Evolutionary conservation across 1,140 invertebrate species (phyloP).

Genomic region (Platorchestia sp.): DNA sequence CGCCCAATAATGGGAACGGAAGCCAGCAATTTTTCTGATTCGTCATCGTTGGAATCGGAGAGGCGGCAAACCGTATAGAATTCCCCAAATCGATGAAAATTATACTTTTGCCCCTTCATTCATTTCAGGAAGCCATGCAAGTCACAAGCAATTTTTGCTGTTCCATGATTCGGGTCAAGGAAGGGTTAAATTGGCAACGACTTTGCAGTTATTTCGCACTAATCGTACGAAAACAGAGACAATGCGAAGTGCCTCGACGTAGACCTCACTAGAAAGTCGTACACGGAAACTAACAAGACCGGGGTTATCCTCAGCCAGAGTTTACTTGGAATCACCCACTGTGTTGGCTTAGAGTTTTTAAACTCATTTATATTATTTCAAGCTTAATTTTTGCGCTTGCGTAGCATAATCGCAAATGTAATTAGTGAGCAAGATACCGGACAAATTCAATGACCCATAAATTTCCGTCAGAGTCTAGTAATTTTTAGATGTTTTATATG

Average conservation of each 20-base stretch:
- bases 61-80: slow-evolving; percentile 19
- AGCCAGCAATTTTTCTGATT: slow-evolving; percentile 30
- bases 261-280: background rate
- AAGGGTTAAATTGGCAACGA: background rate
- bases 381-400: background rate
- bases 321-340: background rate
- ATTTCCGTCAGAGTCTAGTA: background rate
- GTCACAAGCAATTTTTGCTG: slow-evolving; percentile 20
- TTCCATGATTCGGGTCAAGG: slow-evolving; percentile 25
- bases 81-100: background rate
- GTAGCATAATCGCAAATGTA: background rate
- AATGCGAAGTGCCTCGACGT: background rate
- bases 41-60: slow-evolving; percentile 45
- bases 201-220: background rate
- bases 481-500: slow-evolving; percentile 3
- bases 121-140: slow-evolving; percentile 33
- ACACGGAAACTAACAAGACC: background rate
- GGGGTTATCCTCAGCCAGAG: background rate
- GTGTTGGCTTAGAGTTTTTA: background rate
- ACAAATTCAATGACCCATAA: background rate
- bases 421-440: background rate
- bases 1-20: slow-evolving; percentile 34
- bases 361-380: background rate
- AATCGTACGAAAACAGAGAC: background rate
- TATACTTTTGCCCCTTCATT: slow-evolving; percentile 43